Evolutionary conservation across 2,113 vertebrate species (phyloP).

Genomic region (Macrotus californicus): DNA sequence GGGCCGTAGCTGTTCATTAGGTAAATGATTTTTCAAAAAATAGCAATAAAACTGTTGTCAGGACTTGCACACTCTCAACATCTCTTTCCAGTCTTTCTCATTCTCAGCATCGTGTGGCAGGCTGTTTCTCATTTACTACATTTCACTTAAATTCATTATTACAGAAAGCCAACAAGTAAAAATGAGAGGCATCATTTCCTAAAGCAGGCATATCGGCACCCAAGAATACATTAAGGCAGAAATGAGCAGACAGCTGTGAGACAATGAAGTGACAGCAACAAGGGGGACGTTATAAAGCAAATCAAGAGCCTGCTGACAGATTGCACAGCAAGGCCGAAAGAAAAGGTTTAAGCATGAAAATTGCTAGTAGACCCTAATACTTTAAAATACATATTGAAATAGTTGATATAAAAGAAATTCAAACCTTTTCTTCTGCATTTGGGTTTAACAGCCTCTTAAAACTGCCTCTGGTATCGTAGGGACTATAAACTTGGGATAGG

Average conservation of each 20-base stretch:
- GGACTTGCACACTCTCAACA: background rate
- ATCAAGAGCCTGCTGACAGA: slow-evolving; percentile 13
- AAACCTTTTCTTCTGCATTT: background rate
- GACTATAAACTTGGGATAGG: background rate
- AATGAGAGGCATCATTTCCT: background rate
- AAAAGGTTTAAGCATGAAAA: background rate
- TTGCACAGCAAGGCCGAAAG: slow-evolving; percentile 30
- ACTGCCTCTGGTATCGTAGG: background rate
- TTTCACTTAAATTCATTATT: slow-evolving; percentile 28
- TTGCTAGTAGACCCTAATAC: background rate
- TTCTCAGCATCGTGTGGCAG: slow-evolving; percentile 3
- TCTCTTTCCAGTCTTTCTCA: background rate
- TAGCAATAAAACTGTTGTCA: background rate
- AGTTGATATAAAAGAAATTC: slow-evolving; percentile 2
- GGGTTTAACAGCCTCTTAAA: background rate
- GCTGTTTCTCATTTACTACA: background rate
- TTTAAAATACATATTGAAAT: slow-evolving; percentile 21
- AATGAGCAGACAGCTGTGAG: slow-evolving; percentile 44
- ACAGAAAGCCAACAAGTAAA: background rate
- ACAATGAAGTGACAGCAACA: background rate
- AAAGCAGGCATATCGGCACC: background rate
- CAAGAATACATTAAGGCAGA: slow-evolving; percentile 28
- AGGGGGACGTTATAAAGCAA: background rate
- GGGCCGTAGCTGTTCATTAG: background rate
- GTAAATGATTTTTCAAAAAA: background rate